Evolutionary conservation across 2,797 vertebrate genomes (phyloP), one percentile per base, ranked within the genome.

Genomic region (Arremon brunneinucha): DNA sequence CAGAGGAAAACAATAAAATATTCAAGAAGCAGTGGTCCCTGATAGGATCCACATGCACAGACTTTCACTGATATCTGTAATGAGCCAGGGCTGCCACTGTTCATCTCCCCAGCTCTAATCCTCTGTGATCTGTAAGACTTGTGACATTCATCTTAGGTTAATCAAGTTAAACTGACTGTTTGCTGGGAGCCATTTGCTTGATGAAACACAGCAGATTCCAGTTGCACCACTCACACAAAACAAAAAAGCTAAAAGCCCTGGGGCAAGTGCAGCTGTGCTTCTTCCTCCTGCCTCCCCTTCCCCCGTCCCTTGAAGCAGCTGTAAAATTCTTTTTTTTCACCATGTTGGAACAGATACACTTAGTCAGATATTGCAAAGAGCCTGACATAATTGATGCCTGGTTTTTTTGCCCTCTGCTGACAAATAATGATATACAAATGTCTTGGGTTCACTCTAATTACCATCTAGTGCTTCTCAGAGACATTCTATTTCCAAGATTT

Each of bases 141-240:
- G 88, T 89, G 93, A 95, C 95, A 94, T 96, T 93, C 81, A 94
- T 94, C 87, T 78, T 81, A 78, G 41, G 86, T 93, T 96, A 97
- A 97, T 97, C 91, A 92, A 87, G 79, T 96, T 96, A 95, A 96
- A 93, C 83, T 92, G 91, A 78, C 89, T 92, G 16, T 64, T 89
- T 90, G 89, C 93, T 96, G 69, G 75, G 74, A 94, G 90, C 89
- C 93, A 94, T 95, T 96, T 93, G 71, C 91, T 67, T 95, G 95
- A 97, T 95, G 93, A 95, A 94, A 94, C 83, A 93, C 76, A 96
- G 89, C 50, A 93, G 70, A 94, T 90, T 94, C 65, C 76, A 81
- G 39, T 91, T 87, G 53, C 32, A 91, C 55, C 80, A 59, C 84
- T 83, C 52, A 88, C 26, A 84, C 19, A 86, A 89, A 93, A 26